These are phyloP conservation scores for Scaptomyza polygonia DNA, from an alignment of 2,888 invertebrate species.

Conservation along the genomic window DNA sequence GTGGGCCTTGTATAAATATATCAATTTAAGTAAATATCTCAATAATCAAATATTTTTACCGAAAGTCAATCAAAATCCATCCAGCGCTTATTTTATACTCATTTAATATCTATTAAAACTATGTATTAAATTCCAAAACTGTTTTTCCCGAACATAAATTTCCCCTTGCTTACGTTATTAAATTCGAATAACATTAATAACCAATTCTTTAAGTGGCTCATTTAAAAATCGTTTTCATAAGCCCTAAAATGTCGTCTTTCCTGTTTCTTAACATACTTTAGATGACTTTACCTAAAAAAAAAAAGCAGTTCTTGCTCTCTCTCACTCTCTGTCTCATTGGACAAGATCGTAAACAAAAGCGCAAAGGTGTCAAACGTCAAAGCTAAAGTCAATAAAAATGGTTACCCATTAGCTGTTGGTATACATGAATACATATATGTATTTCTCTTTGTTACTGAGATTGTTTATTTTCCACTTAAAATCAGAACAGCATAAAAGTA, in stretches of 20 bases:
- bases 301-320: constrained; percentile 24
- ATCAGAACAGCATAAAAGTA: constrained; percentile 62
- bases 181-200: constrained; percentile 5
- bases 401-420: constrained; percentile 42
- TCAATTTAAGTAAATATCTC: background rate
- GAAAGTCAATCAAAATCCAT: background rate
- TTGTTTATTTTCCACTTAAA: constrained; percentile 76
- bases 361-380: constrained; percentile 75
- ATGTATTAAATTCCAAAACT: background rate
- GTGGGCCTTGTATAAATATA: constrained; percentile 10
- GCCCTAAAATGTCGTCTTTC: constrained; percentile 34
- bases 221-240: constrained; percentile 11
- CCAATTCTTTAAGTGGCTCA: constrained; percentile 10
- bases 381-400: constrained; percentile 78
- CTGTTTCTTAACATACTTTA: constrained; percentile 25
- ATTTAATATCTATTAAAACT: background rate
- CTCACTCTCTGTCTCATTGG: constrained; percentile 24
- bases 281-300: constrained; percentile 21
- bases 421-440: constrained; percentile 18
- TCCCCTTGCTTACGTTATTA: constrained; percentile 1
- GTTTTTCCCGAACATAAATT: constrained; percentile 3
- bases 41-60: background rate
- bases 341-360: constrained; percentile 69
- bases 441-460: constrained; percentile 49
- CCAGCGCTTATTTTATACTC: background rate